phyloP scores from a whole-genome alignment of 2,113 vertebrate species.

The Coracopsis vasa region DNA sequence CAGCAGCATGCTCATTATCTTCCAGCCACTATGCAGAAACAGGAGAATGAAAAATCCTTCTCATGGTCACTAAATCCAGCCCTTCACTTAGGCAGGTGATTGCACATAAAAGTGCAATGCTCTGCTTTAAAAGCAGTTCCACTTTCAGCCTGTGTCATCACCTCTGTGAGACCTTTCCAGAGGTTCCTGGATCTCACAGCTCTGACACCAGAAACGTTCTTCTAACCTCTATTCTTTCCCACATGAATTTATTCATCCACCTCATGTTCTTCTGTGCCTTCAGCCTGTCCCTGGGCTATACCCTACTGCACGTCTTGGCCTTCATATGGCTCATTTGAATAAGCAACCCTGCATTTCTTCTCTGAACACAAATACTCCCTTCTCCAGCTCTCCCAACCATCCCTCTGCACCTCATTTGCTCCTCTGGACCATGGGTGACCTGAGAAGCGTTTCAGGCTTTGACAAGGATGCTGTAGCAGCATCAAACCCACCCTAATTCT shows the following conservation, averaged over 20 bases:
- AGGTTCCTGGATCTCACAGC: neutral
- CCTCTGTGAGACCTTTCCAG: neutral
- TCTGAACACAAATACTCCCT: neutral
- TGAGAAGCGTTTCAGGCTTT: neutral
- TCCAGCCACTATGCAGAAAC: neutral
- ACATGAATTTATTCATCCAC: neutral
- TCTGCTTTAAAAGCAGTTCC: neutral
- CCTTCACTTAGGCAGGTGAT: neutral
- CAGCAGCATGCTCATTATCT: neutral
- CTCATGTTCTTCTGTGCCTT: fast-evolving
- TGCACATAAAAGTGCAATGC: neutral
- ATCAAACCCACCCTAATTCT: neutral
- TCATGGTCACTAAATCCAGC: neutral
- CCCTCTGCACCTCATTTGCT: neutral
- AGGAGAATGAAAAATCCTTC: neutral
- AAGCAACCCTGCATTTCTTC: neutral
- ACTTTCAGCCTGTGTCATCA: neutral
- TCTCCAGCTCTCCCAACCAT: neutral
- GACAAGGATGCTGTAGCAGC: neutral
- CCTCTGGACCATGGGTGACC: neutral
- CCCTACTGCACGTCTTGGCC: neutral
- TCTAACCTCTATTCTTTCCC: neutral
- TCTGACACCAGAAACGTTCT: neutral
- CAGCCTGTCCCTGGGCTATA: neutral
- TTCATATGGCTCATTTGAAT: neutral